Evolutionary conservation across 2,888 invertebrate genomes (phyloP), one percentile per base, ranked within the genome.

Genomic region (Pyrocoelia pectoralis): DNA sequence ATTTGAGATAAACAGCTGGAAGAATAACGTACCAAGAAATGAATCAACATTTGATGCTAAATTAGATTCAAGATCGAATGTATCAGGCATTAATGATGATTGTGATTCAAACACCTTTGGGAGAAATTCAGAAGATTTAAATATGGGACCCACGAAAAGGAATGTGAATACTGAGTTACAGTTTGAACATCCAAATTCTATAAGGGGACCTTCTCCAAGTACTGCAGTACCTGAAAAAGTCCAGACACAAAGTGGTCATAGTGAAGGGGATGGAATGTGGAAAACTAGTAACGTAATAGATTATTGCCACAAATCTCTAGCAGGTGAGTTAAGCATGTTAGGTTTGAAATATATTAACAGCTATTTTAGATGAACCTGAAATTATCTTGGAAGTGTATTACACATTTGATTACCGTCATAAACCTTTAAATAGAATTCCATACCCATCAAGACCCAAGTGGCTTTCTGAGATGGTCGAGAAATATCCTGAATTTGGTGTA

Each of bases 341-440:
- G 14, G 1, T 19, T 53, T 38, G 4, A 6, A 14, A 8, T 53
- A 2, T 8, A 13, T 15, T 6, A 33, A 33, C 28, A 2, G 12
- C 5, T 46, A 3, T 77, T 76, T 57, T 66, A 79, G 79, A 66
- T 59, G 75, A 76, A 33, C 61, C 67, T 10, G 83, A 84, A 49
- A 85, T 86, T 57, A 84, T 87, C 66, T 84, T 88, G 69, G 87
- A 87, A 75, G 88, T 89, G 15, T 84, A 88, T 4, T 86, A 88
- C 73, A 88, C 86, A 70, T 88, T 90, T 80, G 90, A 91, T 76
- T 91, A 91, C 77, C 87, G 88, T 67, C 90, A 91, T 75, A 85
- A 82, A 73, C 84, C 86, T 0, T 69, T 80, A 10, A 80, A 77
- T 68, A 75, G 80, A 52, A 86, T 81, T 60, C 80, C 80, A n/a